Base-by-base conservation (phyloP, 2,113 vertebrate species). In the Phycodurus eques region DNA sequence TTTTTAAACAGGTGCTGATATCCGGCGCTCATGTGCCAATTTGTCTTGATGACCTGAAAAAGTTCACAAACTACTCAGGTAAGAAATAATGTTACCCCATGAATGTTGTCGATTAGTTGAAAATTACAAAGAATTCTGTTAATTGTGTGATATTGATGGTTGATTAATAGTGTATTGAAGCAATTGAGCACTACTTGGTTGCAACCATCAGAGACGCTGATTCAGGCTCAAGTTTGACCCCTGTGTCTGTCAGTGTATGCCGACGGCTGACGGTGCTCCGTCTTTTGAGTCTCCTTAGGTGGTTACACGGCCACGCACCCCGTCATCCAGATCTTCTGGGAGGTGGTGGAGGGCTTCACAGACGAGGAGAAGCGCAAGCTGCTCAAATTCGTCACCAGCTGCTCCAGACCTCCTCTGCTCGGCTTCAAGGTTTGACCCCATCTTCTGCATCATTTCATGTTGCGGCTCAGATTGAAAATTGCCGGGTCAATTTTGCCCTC, bases 21-120 rank as follows among this genome's bases (percentile, higher is more conserved):
- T 99, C 98, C 69, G 98, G 98, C 71, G 98, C 98, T 49, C 96
- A 94, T 70, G 95, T 99, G 83, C 97, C 98, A 74, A 96, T 99
- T 80, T 95, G 92, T 86, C 93, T 99, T 15, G 97, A 99, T 56
- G 98, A 99, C 80, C 93, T 99, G 61, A 99, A 98, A 76, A 96
- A 94, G 80, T 99, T 98, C 81, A 99, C 97, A 27, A 99, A 98
- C 86, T 99, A 99, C 88, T 99, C 98, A 83, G 98, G 98, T 96
- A 89, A 56, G 71, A 64, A 43, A 64, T 64, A 43, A 64, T 64
- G 42, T 42, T 35, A 43, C 19, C 8, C 5, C 2, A 0, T 42
- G 17, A 64, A 20, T 43, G 20, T 20, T 6, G 2, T 22, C 1
- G 13, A 20, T 31, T 61, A 31, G 13, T 60, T n/a, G 1, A 53